Evolutionary conservation across 2,113 vertebrate genomes (phyloP).

Genomic region (Psilopsiagon aymara): DNA sequence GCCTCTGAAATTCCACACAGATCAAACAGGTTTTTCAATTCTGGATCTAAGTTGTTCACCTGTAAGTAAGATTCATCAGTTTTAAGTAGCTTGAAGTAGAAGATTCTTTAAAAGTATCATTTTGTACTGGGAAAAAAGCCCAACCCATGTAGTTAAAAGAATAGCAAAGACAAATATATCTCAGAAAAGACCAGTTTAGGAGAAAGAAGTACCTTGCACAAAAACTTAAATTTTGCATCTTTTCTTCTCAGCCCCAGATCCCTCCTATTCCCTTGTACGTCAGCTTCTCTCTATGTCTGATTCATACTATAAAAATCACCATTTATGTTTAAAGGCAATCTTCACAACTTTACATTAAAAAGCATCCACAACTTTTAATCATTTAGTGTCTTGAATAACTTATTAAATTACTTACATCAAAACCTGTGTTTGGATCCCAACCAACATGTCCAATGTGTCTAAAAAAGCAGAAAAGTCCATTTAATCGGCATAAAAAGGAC

Average conservation of each 20-base stretch:
- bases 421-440: conserved; percentile 99
- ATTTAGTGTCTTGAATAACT: background rate
- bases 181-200: background rate
- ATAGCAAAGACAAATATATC: background rate
- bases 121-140: background rate
- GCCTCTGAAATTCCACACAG: conserved; percentile 97
- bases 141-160: background rate
- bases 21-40: conserved; percentile 97
- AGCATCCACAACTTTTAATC: background rate
- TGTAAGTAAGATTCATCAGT: conserved; percentile 64
- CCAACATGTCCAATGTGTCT: conserved; percentile 99
- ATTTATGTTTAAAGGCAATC: background rate
- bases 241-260: background rate
- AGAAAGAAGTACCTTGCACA: background rate
- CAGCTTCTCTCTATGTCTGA: background rate
- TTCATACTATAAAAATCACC: background rate
- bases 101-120: background rate
- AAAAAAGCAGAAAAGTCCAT: conserved; percentile 46
- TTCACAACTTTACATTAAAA: background rate
- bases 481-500: background rate
- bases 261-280: background rate
- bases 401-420: conserved; percentile 91
- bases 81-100: background rate
- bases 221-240: background rate
- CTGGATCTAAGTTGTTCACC: conserved; percentile 98